These are phyloP conservation scores for Coleophora deauratella DNA, from an alignment of 2,888 invertebrate genomes.

Conservation along the genomic window DNA sequence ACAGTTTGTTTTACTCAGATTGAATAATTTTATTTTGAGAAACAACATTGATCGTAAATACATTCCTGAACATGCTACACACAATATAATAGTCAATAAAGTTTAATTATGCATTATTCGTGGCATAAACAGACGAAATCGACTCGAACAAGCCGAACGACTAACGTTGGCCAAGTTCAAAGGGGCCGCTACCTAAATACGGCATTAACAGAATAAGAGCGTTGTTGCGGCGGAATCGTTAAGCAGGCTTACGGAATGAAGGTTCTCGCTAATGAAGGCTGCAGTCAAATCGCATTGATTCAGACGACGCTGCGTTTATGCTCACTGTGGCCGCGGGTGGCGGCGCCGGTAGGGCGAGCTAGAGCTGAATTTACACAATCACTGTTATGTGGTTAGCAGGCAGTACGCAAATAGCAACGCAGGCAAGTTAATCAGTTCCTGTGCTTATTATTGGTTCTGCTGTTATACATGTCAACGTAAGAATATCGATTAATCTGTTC, in stretches of 20 bases:
- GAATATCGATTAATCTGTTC: too few species aligned
- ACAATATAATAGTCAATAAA: slow-evolving; percentile 34
- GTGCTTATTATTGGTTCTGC: too few species aligned
- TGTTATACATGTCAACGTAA: too few species aligned
- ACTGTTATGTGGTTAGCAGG: background rate
- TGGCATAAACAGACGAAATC: slow-evolving; percentile 35
- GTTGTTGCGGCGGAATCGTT: slow-evolving; percentile 64
- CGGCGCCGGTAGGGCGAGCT: background rate
- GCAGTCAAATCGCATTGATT: slow-evolving; percentile 69
- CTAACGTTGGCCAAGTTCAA: slow-evolving; percentile 47
- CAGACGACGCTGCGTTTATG: slow-evolving; percentile 56
- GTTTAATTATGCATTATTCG: slow-evolving; percentile 46
- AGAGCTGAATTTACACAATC: background rate
- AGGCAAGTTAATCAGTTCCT: too few species aligned
- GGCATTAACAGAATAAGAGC: slow-evolving; percentile 61
- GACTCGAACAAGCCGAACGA: slow-evolving; percentile 39
- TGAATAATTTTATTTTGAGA: too few species aligned
- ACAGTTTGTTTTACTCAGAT: background rate
- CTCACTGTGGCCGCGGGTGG: slow-evolving; percentile 19
- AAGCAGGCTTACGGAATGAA: slow-evolving; percentile 66
- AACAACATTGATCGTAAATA: slow-evolving; percentile 6
- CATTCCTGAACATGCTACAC: slow-evolving; percentile 26
- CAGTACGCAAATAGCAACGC: background rate
- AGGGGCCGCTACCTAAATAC: slow-evolving; percentile 65
- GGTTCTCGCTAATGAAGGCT: slow-evolving; percentile 69